Conservation (phyloP, 2,888 invertebrate genomes). For the Drosophila bunnanda region DNA sequence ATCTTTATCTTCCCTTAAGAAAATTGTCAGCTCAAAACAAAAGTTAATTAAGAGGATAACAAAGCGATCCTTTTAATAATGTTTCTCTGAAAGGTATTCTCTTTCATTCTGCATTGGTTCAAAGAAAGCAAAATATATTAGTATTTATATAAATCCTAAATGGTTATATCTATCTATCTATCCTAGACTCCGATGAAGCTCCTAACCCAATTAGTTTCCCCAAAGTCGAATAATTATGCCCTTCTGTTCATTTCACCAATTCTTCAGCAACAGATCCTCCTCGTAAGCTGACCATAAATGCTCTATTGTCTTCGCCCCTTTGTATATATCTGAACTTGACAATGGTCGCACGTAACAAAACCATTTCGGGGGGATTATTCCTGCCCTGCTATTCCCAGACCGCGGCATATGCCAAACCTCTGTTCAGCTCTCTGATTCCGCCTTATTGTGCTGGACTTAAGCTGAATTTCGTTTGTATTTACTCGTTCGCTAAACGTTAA, state of each 20-base stretch:
- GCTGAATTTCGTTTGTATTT: constrained; percentile 34
- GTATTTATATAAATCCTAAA: not conserved
- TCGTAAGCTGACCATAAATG: constrained; percentile 10
- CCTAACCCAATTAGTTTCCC: not conserved
- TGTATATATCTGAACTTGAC: constrained; percentile 26
- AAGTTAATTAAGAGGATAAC: not conserved
- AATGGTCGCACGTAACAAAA: constrained; percentile 35
- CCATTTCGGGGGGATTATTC: constrained; percentile 30
- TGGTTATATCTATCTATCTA: not conserved
- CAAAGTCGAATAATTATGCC: not conserved
- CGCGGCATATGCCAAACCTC: constrained; percentile 15
- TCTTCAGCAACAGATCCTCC: constrained; percentile 20
- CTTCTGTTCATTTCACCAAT: constrained; percentile 26
- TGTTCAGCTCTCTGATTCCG: constrained; percentile 35
- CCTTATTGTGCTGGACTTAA: constrained; percentile 23
- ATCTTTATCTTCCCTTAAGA: not conserved
- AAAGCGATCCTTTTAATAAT: rapidly evolving
- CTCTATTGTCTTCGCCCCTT: constrained; percentile 3
- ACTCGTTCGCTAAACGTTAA: constrained; percentile 57
- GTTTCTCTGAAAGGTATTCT: not conserved
- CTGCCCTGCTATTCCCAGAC: constrained; percentile 18
- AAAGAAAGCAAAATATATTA: not conserved
- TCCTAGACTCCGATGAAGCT: too few relatives aligned
- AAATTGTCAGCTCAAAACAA: not conserved
- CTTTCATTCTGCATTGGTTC: not conserved